Evolutionary conservation across 1,140 invertebrate genomes (phyloP).

Genomic region (Penaeus vannamei): DNA sequence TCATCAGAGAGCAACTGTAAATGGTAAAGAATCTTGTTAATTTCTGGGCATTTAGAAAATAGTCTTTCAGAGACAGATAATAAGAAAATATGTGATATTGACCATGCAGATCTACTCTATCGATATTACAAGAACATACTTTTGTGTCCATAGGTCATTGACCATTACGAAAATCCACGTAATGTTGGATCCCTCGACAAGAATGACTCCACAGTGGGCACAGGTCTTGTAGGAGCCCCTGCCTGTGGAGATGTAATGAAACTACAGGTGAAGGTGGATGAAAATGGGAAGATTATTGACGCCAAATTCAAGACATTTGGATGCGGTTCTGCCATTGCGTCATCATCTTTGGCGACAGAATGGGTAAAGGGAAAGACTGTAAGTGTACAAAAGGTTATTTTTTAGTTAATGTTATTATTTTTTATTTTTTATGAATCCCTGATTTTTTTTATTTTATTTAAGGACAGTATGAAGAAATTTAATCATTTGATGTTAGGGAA

Average conservation of each 20-base stretch:
- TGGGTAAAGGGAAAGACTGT: constrained; percentile 99
- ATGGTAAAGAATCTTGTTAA: no score
- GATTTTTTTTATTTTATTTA: no score
- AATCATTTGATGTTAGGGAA: no score
- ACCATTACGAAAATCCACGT: constrained; percentile 99
- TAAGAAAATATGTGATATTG: no score
- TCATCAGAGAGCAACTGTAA: no score
- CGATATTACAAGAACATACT: no score
- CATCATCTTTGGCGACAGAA: constrained; percentile 98
- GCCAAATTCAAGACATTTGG: constrained; percentile 99
- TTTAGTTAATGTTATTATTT: no score
- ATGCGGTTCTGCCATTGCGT: constrained; percentile 99
- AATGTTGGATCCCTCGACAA: constrained; percentile 99
- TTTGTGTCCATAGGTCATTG: constrained; percentile 83
- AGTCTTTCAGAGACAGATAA: no score
- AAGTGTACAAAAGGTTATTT: constrained; percentile 66
- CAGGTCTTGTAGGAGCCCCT: constrained; percentile 97
- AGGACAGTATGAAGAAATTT: no score
- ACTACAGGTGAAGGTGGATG: constrained; percentile 95
- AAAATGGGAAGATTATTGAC: constrained; percentile 97
- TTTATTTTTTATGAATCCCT: no score
- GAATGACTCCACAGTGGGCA: constrained; percentile 94
- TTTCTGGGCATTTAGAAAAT: no score
- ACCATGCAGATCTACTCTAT: no score
- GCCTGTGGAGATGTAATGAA: constrained; percentile 99